These are phyloP conservation scores for Agelas oroides DNA, from an alignment of 37 sponge, comb jelly and placozoan species.

Conservation along the genomic window DNA sequence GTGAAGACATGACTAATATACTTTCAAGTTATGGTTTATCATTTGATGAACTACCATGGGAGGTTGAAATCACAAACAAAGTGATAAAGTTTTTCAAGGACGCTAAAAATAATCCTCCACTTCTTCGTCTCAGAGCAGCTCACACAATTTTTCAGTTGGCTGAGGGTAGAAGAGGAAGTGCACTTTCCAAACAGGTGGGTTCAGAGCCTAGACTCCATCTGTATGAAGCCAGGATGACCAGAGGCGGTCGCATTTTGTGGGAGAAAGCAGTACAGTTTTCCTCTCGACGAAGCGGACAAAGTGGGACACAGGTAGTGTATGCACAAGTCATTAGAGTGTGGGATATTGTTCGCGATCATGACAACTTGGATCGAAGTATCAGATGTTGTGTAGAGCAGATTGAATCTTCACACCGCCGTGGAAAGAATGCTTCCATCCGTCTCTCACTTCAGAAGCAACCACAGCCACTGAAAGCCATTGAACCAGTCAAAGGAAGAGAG, in stretches of 20 bases:
- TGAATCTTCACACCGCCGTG: conserved; percentile 48
- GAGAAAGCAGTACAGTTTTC: conserved; percentile 79
- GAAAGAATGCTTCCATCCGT: conserved; percentile 16
- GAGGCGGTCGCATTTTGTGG: conserved; percentile 70
- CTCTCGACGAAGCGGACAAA: conserved; percentile 51
- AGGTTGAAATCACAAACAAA: conserved; percentile 79
- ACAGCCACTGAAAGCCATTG: neutral
- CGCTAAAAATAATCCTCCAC: neutral
- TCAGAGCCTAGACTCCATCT: conserved; percentile 24
- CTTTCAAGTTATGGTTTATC: neutral
- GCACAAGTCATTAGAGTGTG: conserved; percentile 82
- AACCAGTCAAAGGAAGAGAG: conserved; percentile 20
- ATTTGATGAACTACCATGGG: conserved; percentile 79
- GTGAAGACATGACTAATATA: neutral
- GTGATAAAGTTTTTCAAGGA: conserved; percentile 69
- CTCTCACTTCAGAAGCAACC: neutral
- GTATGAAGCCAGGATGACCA: conserved; percentile 70
- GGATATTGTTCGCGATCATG: conserved; percentile 68
- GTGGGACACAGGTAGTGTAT: conserved; percentile 36
- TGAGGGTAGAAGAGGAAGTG: conserved; percentile 44
- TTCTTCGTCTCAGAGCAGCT: conserved; percentile 28
- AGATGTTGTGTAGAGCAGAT: conserved; percentile 41
- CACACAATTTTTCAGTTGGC: conserved; percentile 58
- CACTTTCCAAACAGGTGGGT: conserved; percentile 38
- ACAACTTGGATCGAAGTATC: conserved; percentile 37